Percentiles rank a stretch among this genome's conserved stretches.
These are phyloP conservation scores for Aphelenchoides avenae DNA, from an alignment of 1,140 invertebrate species.

Conservation along the genomic window DNA sequence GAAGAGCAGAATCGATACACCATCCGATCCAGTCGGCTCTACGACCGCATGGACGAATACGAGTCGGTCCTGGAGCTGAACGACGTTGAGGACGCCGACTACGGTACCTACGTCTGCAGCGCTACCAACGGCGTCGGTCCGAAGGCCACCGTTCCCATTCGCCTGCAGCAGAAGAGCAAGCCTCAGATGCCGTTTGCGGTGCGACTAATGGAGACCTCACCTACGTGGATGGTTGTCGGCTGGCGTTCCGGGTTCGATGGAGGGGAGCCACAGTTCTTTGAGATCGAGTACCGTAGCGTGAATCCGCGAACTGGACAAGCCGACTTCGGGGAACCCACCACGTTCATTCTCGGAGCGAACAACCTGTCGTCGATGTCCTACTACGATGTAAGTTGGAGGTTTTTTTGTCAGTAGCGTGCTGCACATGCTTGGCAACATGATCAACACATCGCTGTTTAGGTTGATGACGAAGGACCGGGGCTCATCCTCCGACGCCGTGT, in stretches of 20 bases:
- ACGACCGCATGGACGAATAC: slow-evolving; percentile 28
- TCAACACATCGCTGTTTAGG: no score
- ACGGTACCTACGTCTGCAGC: slow-evolving; percentile 29
- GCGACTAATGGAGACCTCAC: slow-evolving; percentile 19
- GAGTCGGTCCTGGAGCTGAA: slow-evolving; percentile 35
- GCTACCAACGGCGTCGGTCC: slow-evolving; percentile 33
- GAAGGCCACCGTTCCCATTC: slow-evolving; percentile 27
- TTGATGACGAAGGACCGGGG: no score
- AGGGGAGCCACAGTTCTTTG: slow-evolving; percentile 39
- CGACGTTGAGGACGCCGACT: slow-evolving; percentile 33
- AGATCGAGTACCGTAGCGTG: slow-evolving; percentile 40
- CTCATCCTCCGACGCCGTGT: no score
- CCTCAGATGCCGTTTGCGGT: slow-evolving; percentile 32
- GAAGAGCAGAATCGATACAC: slow-evolving; percentile 15
- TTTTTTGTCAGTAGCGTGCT: no score
- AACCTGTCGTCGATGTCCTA: slow-evolving; percentile 25
- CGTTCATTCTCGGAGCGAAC: slow-evolving; percentile 24
- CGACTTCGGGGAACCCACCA: slow-evolving; percentile 19
- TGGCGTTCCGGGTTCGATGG: slow-evolving; percentile 47
- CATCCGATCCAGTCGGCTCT: slow-evolving; percentile 6
- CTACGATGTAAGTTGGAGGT: slow-evolving; percentile 4
- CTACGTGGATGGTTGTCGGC: slow-evolving; percentile 34
- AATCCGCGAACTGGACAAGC: slow-evolving; percentile 20
- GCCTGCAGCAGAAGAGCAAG: slow-evolving; percentile 32
- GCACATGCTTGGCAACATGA: no score